Evolutionary conservation across 1,140 invertebrate species (phyloP).

Genomic region (Cotesia chilonis): DNA sequence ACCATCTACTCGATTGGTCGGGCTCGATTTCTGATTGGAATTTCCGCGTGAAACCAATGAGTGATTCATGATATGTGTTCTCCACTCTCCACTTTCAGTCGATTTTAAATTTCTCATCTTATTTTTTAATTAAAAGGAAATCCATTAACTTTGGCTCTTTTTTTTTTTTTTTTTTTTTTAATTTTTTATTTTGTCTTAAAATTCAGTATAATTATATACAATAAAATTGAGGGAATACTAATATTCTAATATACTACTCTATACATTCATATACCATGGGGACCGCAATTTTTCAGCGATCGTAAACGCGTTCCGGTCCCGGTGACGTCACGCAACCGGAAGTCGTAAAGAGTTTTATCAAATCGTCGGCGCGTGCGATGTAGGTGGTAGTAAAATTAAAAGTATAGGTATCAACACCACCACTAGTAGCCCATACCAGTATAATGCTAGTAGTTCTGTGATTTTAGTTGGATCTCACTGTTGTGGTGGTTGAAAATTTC

Average conservation of each 20-base stretch:
- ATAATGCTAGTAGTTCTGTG: neutral
- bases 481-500: slow-evolving; percentile 57
- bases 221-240: no score
- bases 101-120: neutral
- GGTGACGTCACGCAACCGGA: slow-evolving; percentile 37
- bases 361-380: slow-evolving; percentile 39
- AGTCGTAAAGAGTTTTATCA: slow-evolving; percentile 43
- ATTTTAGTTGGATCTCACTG: neutral
- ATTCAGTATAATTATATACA: neutral
- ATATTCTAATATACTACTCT: neutral
- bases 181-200: neutral
- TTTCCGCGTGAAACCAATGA: slow-evolving; percentile 43
- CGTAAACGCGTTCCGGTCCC: slow-evolving; percentile 34
- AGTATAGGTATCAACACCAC: slow-evolving; percentile 14
- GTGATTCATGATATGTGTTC: slow-evolving; percentile 7
- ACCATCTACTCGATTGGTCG: slow-evolving; percentile 53
- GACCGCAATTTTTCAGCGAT: slow-evolving; percentile 36
- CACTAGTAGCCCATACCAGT: neutral
- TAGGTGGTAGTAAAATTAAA: neutral
- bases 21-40: slow-evolving; percentile 59
- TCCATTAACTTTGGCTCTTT: neutral
- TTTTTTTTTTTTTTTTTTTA: neutral
- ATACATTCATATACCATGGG: neutral
- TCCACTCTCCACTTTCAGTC: neutral
- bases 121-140: no score